Base-by-base conservation (phyloP, 2,113 vertebrate genomes). In the Periophthalmus modestus region DNA sequence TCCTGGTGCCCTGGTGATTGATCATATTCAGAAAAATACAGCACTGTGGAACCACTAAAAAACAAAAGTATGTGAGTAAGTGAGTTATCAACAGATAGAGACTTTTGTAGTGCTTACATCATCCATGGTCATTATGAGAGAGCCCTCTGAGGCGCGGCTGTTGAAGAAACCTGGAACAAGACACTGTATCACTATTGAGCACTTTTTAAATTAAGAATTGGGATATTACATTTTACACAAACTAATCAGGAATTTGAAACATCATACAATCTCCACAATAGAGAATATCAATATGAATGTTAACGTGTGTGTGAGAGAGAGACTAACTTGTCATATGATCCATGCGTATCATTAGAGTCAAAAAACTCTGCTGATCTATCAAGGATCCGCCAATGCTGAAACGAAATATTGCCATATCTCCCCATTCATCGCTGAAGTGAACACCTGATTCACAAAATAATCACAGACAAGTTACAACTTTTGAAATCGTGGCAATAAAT, bases 311-410 rank as follows among this genome's bases (percentile, higher is more conserved):
- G 39, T 58, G 16, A 14, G 4, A 2, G 13, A 21, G 58, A 63
- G 14, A 34, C 71, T 84, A 58, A 85, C 70, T 2, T 11, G 62
- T 39, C 0, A 13, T n/a, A 6, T 76, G 85, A 2, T 85, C 80
- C 69, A 88, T 63, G 21, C 63, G 47, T 9, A 88, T n/a, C 83
- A 87, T 86, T 39, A 88, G 75, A 10, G 15, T 7, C 47, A 86
- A 77, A 55, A 88, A 90, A 9, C 5, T 21, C 68, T 81, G 78
- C 69, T 85, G 0, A 16, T 57, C 7, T 55, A 73, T 12, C 4
- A 10, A 66, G 65, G n/a, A n/a, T 10, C 55, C 52, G 21, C 1
- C 2, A 48, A n/a, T 71, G 0, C 82, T 74, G 33, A 70, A 85
- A 0, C 55, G 75, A 57, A 57, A 78, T 13, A 73, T 57, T 68